Base-by-base conservation (phyloP, 1,140 invertebrate genomes). In the Papilio helenus region DNA sequence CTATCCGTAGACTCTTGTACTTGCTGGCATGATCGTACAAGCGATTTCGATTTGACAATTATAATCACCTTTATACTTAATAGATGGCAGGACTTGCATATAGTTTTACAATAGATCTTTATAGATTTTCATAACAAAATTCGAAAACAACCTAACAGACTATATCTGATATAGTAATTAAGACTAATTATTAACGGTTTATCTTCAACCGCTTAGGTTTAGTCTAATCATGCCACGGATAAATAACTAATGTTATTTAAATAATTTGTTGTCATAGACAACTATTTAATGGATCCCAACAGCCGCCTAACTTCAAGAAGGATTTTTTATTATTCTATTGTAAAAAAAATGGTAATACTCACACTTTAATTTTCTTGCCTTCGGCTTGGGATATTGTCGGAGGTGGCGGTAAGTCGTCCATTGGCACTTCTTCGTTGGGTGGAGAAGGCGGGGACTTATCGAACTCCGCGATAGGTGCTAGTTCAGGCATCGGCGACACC, bases 391-490 rank as follows among this genome's bases (percentile, higher is more conserved):
- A 95, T 79, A 95, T 95, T 61, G 95, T 95, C 0, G 95, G 96
- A 14, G 96, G 95, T 46, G 95, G 95, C 9, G 95, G 95, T 71
- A 96, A 89, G 85, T 96, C 96, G 76, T 96, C 95, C 94, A 96
- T 95, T 0, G 95, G 95, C 58, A 96, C 89, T 82, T 95, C 95
- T 83, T 96, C 95, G 85, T 96, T 95, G 8, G 94, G 94, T 29
- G 95, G 95, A 76, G 95, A 95, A n/a, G 96, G 95, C 46, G 96
- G 95, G 10, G 95, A 96, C 89, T 96, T 96, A 84, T 96, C 96
- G 84, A 96, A 96, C 91, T 96, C 96, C 16, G 96, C 95, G 77
- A 96, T 96, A 8, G 96, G 96, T 65, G 96, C 96, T 87, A 95
- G 86, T 84, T 96, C 95, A 68, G 95, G 95, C 95, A 96, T 95